A percentile compares a stretch with the other conserved stretches of the same genome.
Evolutionary conservation across 2,888 invertebrate genomes (phyloP).

Genomic region (Apodemia duryi): DNA sequence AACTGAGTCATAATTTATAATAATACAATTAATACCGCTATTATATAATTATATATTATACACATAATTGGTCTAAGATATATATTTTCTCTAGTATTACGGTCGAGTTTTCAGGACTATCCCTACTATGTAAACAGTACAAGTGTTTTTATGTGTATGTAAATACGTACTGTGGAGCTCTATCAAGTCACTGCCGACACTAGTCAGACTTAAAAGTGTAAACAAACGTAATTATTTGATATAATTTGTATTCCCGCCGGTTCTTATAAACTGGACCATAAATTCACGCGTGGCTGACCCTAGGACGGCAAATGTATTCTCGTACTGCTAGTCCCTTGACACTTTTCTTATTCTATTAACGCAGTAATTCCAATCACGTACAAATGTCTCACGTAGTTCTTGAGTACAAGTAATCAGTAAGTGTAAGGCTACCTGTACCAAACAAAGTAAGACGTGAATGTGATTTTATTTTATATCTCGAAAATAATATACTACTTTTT

Average conservation of each 20-base stretch:
- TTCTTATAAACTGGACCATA: conserved; percentile 14
- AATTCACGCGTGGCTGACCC: conserved; percentile 45
- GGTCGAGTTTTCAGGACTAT: too few species aligned
- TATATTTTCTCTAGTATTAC: too few species aligned
- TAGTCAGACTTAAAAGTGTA: neutral
- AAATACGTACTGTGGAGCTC: too few species aligned
- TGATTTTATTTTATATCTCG: neutral
- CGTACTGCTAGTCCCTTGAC: conserved; percentile 34
- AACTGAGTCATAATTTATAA: too few species aligned
- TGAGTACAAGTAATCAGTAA: neutral
- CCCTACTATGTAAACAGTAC: too few species aligned
- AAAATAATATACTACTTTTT: too few species aligned
- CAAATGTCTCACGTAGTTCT: conserved; percentile 37
- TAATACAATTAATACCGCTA: too few species aligned
- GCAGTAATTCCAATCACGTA: conserved; percentile 52
- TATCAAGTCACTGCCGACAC: too few species aligned
- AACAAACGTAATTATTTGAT: neutral
- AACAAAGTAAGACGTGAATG: neutral
- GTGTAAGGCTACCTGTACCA: neutral
- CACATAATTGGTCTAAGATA: too few species aligned
- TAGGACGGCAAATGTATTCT: conserved; percentile 44
- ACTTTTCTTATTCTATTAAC: conserved; percentile 51
- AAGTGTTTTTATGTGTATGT: too few species aligned
- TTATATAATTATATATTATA: too few species aligned
- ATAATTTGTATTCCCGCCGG: conserved; percentile 14